Evolutionary conservation across 2,113 vertebrate species (phyloP).

Genomic region (Hyla sarda): DNA sequence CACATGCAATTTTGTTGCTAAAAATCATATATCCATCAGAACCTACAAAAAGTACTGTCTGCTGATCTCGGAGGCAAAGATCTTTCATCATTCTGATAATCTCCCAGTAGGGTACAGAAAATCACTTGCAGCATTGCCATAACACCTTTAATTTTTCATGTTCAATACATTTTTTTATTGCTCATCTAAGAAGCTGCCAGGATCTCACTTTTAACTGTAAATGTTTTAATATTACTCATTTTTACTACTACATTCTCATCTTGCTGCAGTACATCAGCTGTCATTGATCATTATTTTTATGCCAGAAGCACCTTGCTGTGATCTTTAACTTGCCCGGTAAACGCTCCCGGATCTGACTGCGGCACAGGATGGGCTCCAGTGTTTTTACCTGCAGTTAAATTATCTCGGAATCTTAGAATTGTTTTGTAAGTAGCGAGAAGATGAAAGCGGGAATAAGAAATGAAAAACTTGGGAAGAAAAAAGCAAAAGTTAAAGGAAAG

Average conservation of each 20-base stretch:
- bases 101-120: conserved; percentile 70
- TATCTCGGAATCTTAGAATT: not conserved
- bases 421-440: not conserved
- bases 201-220: conserved; percentile 66
- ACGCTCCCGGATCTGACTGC: conserved; percentile 9
- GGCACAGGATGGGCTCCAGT: not conserved
- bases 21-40: conserved; percentile 67
- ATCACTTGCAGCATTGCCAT: conserved; percentile 69
- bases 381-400: not conserved
- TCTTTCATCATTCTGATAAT: conserved; percentile 71
- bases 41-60: conserved; percentile 72
- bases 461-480: not conserved
- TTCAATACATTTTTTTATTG: conserved; percentile 72
- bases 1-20: conserved; percentile 71
- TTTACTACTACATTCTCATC: conserved; percentile 62
- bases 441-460: not conserved
- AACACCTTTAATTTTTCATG: conserved; percentile 75
- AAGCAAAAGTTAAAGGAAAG: not conserved
- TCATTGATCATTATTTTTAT: conserved; percentile 56
- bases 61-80: conserved; percentile 64
- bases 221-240: conserved; percentile 65
- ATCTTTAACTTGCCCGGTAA: conserved; percentile 53
- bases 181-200: conserved; percentile 64
- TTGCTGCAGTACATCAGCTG: conserved; percentile 59
- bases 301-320: conserved; percentile 57